Evolutionary conservation across 2,888 invertebrate species (phyloP), one percentile per base, ranked within the genome.

Genomic region (Luperina testacea): DNA sequence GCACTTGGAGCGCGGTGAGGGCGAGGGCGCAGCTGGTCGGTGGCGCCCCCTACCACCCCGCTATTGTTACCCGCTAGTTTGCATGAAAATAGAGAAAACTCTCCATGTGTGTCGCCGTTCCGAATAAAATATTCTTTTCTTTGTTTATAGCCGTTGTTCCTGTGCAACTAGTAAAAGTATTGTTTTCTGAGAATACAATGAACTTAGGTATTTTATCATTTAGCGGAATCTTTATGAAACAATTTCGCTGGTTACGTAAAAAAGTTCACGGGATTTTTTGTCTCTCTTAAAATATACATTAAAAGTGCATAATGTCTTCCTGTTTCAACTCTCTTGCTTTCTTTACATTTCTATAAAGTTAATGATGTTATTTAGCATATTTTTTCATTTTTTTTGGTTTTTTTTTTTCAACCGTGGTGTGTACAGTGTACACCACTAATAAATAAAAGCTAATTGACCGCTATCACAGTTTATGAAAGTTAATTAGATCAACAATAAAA

Each of bases 61-160:
- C 94, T 86, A 94, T 96, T 96, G 95, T 95, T 95, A 92, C 92
- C 92, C 93, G 91, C 93, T 94, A 94, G 94, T 95, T 96, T 95
- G 95, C 94, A 95, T 95, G 94, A 94, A 96, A 95, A 95, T 94
- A 95, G 93, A 94, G 94, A 94, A 95, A 95, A 95, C 93, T 94
- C 93, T 94, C 92, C 94, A 94, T 95, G 94, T 95, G 93, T 95
- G 95, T 94, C 95, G 94, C 92, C 91, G 92, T 93, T 94, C 94
- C 93, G 91, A 95, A 96, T 96, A 95, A 95, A 95, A 95, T 95
- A 95, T 95, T 95, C 83, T 94, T 95, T 94, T 94, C 95, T 95
- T 94, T 95, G 94, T 95, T 94, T 94, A 91, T 91, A 90, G 84
- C 91, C 90, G 92, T 93, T 94, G 93, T 94, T 92, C 92, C 94